These are phyloP conservation scores for Sebastes iracundus DNA, from an alignment of 2,797 vertebrate species.

Conservation along the genomic window DNA sequence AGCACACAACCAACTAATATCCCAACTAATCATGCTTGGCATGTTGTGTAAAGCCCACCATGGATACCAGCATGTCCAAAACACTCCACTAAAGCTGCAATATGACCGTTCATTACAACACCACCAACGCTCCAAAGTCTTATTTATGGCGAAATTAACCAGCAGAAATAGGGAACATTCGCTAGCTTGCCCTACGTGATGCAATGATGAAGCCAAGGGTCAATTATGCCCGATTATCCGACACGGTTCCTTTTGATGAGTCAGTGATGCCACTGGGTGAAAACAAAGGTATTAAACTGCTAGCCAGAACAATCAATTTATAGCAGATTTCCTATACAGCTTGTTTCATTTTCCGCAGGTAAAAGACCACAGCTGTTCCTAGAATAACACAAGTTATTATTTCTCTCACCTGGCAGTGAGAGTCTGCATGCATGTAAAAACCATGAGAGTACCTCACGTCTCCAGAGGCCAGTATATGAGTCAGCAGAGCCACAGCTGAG, in stretches of 20 bases:
- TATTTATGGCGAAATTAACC: conserved; percentile 76
- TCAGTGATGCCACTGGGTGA: conserved; percentile 66
- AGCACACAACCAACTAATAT: conserved; percentile 39
- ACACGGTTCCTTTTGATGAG: conserved; percentile 52
- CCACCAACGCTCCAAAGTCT: conserved; percentile 41
- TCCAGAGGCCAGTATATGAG: conserved; percentile 72
- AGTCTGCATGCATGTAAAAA: conserved; percentile 63
- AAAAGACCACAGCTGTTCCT: conserved; percentile 67
- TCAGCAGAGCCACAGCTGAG: conserved; percentile 75
- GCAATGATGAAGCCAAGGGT: conserved; percentile 58
- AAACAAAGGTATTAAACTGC: conserved; percentile 66
- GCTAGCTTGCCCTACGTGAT: conserved; percentile 53
- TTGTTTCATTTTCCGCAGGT: conserved; percentile 65
- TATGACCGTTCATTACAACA: conserved; percentile 56
- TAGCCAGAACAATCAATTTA: conserved; percentile 55
- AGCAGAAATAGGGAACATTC: conserved; percentile 71
- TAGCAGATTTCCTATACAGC: conserved; percentile 55
- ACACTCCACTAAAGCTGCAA: conserved; percentile 56
- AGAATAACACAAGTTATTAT: conserved; percentile 65
- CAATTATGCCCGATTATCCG: conserved; percentile 53
- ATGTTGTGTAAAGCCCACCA: conserved; percentile 45
- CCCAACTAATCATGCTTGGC: conserved; percentile 43
- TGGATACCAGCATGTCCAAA: conserved; percentile 64
- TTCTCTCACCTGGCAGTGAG: conserved; percentile 64
- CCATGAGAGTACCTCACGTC: conserved; percentile 58